Base-by-base conservation (phyloP, 2,113 vertebrate genomes). In the Pedionomus torquatus region DNA sequence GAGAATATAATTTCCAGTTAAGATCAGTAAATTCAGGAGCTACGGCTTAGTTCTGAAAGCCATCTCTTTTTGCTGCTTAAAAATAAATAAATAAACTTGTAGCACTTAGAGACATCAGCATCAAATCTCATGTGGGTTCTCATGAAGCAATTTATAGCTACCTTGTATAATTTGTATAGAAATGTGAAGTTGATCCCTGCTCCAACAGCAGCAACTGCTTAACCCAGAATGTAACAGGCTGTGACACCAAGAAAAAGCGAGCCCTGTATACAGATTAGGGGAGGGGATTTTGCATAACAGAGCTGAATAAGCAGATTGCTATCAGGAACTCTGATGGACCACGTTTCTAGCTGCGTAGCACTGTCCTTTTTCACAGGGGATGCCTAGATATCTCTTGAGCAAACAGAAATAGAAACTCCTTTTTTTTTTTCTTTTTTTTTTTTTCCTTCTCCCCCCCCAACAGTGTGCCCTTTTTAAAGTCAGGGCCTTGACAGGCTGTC, bases 291-390 rank as follows among this genome's bases (percentile, higher is more conserved):
- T 55, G 44, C 31, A 3, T 94, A 76, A 77, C 87, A 54, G 89
- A 92, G 66, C 91, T 89, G 86, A 95, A 91, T 79, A 94, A 95
- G 94, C 95, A 97, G 95, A 94, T 89, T 92, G 84, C 37, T 54
- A 37, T 69, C 89, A 52, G 74, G 57, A 92, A 35, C 61, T 89
- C 61, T 1, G 9, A 44, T 76, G 91, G 86, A 55, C 91, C 70
- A 49, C 82, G 49, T 85, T 92, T 90, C 26, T 96, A 90, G 69
- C 80, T 94, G 86, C 43, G 66, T 76, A 89, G 90, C 92, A 89
- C 79, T 88, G 90, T 88, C 92, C 90, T 75, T 95, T 94, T 90
- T 90, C 77, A 82, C 61, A 85, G 63, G 85, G 81, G 30, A 49
- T 96, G 93, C 81, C 28, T 83, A 80, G 80, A 83, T 87, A 51